Evolutionary conservation across 2,797 vertebrate genomes (phyloP), one percentile per base, ranked within the genome.

Genomic region (Sebastes elongatus): DNA sequence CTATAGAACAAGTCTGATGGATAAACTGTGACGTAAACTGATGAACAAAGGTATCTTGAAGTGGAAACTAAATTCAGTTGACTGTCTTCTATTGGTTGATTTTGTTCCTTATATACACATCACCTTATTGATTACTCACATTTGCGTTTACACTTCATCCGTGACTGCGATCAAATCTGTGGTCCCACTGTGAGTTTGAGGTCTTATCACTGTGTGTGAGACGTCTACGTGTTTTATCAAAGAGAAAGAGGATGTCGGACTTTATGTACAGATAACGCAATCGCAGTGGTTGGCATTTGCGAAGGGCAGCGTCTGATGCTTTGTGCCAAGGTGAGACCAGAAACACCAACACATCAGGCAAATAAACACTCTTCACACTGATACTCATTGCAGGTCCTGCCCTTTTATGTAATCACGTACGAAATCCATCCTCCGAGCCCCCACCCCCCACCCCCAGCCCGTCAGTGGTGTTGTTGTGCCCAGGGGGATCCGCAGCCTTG

Each of bases 401-500:
- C 33, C 86, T 81, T 74, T 92, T 88, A 76, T 73, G 74, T 89
- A 88, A 84, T 80, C 77, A 49, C 13, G 71, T 23, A 49, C 13
- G 2, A 80, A 81, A 86, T 73, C 68, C 74, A 75, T 60, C 78
- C 77, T 61, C 33, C 13, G 28, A 32, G 13, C 59, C 69, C 55
- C 35, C 67, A n/a, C 9, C 42, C 42, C 22, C 42, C 35, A 13
- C 20, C 64, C 49, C 49, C 25, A 46, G 65, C 6, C 68, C 62
- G n/a, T 63, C 69, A 7, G 27, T 35, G 46, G 25, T 86, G 89
- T 74, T 90, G 87, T 87, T 92, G 81, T 86, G 76, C 89, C 84
- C 89, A 72, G 68, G 90, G 86, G 93, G 87, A 89, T 87, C 80
- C 11, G 77, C 82, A 95, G 93, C 96, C 96, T 97, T 97, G 96